These are phyloP conservation scores for Pangasius larnaudii DNA, from an alignment of 2,797 vertebrate genomes.

Conservation along the genomic window DNA sequence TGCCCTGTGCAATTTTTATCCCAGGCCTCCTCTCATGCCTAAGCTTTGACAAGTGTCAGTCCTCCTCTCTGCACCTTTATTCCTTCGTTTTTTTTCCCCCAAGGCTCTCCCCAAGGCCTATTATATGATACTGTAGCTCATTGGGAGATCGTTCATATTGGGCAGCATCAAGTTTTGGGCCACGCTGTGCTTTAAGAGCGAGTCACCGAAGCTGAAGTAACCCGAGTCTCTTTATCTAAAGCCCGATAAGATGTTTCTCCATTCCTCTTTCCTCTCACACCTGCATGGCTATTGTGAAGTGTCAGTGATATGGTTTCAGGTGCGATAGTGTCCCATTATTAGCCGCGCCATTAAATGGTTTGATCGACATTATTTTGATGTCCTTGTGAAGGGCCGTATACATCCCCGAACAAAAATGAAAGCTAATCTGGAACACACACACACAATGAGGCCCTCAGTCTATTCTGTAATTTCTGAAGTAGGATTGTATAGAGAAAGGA, in stretches of 20 bases:
- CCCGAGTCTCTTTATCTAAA: slow-evolving; percentile 72
- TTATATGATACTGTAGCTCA: slow-evolving; percentile 72
- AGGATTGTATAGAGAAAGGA: slow-evolving; percentile 38
- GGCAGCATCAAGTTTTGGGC: slow-evolving; percentile 45
- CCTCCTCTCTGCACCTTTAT: slow-evolving; percentile 43
- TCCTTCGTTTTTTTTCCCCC: slow-evolving; percentile 54
- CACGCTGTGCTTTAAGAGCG: slow-evolving; percentile 64
- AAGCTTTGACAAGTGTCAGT: slow-evolving; percentile 64
- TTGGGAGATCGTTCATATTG: slow-evolving; percentile 70
- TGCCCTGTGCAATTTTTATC: slow-evolving; percentile 55
- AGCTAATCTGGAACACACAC: slow-evolving; percentile 61
- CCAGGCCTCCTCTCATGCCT: slow-evolving; percentile 59
- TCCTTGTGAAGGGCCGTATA: slow-evolving; percentile 60
- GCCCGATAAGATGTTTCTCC: slow-evolving; percentile 69
- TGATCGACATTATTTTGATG: slow-evolving; percentile 76
- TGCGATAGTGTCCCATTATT: slow-evolving; percentile 68
- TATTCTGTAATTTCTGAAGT: slow-evolving; percentile 37
- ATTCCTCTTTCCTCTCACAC: slow-evolving; percentile 73
- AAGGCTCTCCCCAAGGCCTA: slow-evolving; percentile 53
- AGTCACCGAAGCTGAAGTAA: slow-evolving; percentile 71
- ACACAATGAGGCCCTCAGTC: slow-evolving; percentile 45
- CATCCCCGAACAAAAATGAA: slow-evolving; percentile 65
- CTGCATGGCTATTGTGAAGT: slow-evolving; percentile 72
- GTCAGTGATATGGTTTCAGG: slow-evolving; percentile 68
- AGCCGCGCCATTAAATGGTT: slow-evolving; percentile 64